These are phyloP conservation scores for Leucophenga varia DNA, from an alignment of 1,140 invertebrate species.

Conservation along the genomic window DNA sequence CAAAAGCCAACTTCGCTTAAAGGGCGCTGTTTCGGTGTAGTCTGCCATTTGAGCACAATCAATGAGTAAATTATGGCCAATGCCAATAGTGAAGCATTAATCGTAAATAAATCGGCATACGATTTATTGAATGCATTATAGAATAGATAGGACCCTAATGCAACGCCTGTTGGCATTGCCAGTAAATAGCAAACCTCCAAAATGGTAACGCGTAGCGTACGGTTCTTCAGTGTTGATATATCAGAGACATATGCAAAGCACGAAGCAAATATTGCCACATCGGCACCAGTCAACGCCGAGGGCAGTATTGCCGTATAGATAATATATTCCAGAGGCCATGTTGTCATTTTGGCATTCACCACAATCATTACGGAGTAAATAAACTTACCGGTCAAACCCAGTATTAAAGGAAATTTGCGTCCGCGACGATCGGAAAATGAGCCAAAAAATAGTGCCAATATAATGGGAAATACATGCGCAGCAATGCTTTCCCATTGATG, in stretches of 20 bases:
- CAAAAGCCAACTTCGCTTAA: slow-evolving; percentile 59
- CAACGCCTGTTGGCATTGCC: slow-evolving; percentile 73
- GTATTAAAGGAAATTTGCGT: slow-evolving; percentile 63
- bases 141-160: slow-evolving; percentile 65
- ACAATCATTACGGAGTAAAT: slow-evolving; percentile 73
- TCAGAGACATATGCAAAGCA: slow-evolving; percentile 76
- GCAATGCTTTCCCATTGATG: slow-evolving; percentile 75
- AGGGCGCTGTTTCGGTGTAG: slow-evolving; percentile 62
- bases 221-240: slow-evolving; percentile 62
- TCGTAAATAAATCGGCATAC: slow-evolving; percentile 69
- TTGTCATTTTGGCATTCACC: slow-evolving; percentile 64
- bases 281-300: slow-evolving; percentile 70
- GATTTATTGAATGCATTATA: slow-evolving; percentile 61
- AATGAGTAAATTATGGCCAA: slow-evolving; percentile 66
- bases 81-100: slow-evolving; percentile 65
- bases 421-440: slow-evolving; percentile 73
- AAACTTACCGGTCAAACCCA: slow-evolving; percentile 71
- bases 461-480: slow-evolving; percentile 67
- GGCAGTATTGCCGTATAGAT: slow-evolving; percentile 73
- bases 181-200: slow-evolving; percentile 72
- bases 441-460: slow-evolving; percentile 74
- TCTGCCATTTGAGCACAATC: slow-evolving; percentile 64
- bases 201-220: slow-evolving; percentile 72
- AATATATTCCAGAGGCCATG: slow-evolving; percentile 72
- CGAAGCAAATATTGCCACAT: slow-evolving; percentile 73